phyloP scores from a whole-genome alignment of 1,140 invertebrate genomes.

The Anthonomus grandis region DNA sequence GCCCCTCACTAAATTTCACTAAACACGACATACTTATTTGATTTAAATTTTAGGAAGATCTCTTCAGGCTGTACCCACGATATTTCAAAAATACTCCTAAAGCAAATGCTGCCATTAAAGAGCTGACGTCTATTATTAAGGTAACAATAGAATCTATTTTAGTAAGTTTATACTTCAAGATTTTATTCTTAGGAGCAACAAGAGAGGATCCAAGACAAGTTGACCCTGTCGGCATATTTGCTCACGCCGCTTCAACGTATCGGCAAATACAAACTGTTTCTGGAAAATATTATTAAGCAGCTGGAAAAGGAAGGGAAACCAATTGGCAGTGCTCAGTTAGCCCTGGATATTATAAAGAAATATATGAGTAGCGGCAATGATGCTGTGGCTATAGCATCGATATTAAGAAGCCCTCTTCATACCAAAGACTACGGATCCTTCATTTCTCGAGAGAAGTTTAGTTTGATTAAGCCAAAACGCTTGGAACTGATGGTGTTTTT shows the following conservation, averaged over 20 bases:
- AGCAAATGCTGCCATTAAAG: constrained; percentile 30
- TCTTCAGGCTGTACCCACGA: constrained; percentile 39
- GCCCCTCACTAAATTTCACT: not conserved
- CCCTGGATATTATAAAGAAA: constrained; percentile 32
- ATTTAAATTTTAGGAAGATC: constrained; percentile 31
- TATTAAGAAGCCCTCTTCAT: constrained; percentile 32
- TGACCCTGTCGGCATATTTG: constrained; percentile 37
- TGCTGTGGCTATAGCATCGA: constrained; percentile 39
- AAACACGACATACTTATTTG: constrained; percentile 1
- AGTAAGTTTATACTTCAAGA: not conserved
- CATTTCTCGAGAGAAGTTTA: constrained; percentile 38
- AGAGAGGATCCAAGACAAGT: constrained; percentile 31
- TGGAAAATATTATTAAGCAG: constrained; percentile 38
- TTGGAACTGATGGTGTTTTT: constrained; percentile 37
- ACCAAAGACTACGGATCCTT: constrained; percentile 35
- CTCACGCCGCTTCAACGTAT: constrained; percentile 41
- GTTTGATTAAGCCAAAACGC: constrained; percentile 34
- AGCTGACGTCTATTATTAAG: constrained; percentile 31
- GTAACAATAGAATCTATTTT: constrained; percentile 12
- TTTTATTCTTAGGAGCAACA: constrained; percentile 31
- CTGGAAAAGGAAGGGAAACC: constrained; percentile 26
- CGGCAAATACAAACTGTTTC: constrained; percentile 38
- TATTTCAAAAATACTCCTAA: constrained; percentile 40
- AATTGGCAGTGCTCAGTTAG: constrained; percentile 20
- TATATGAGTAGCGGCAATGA: constrained; percentile 40